Base-by-base conservation (phyloP, 2,797 vertebrate genomes). In the Ambastaia sidthimunki region DNA sequence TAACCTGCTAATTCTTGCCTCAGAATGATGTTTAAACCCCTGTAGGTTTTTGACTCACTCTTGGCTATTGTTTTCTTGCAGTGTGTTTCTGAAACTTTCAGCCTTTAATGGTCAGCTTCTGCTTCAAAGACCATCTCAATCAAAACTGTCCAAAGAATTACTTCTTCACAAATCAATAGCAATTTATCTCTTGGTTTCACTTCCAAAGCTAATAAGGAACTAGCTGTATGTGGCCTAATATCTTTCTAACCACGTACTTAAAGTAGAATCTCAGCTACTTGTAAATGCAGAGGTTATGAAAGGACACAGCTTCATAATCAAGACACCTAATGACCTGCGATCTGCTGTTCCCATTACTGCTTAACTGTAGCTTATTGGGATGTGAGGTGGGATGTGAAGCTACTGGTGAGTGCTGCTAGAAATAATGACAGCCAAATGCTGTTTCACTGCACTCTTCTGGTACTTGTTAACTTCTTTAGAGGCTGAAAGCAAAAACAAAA, bases 81-180 rank as follows among this genome's bases (percentile, higher is more conserved):
- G 72, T 70, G 13, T 72, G 68, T 48, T 10, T 16, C 21, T 55
- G 10, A 13, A 7, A 69, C 65, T n/a, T 71, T 52, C 47, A 55
- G 21, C 54, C 70, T 77, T 73, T 78, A 78, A 69, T 67, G 23
- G n/a, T 63, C n/a, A 10, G 12, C 48, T 37, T 83, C 71, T 75
- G 48, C 71, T 70, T 74, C 57, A 34, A 18, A 47, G 34, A 65
- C 57, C 37, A 75, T 66, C 76, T 83, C 57, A 83, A 59, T 79
- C 71, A 74, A 74, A 83, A 74, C 34, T 74, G 21, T 31, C 16
- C 48, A n/a, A n/a, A 31, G 16, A 75, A 69, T 74, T 63, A 7
- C 57, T 70, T 70, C 37, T 75, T 37, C 66, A 71, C 19, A 68
- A 62, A 74, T 82, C 76, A 57, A 79, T 83, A 59, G 23, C 66